Conservation (phyloP, 2,797 vertebrate species). For the Dicrostonyx torquatus region DNA sequence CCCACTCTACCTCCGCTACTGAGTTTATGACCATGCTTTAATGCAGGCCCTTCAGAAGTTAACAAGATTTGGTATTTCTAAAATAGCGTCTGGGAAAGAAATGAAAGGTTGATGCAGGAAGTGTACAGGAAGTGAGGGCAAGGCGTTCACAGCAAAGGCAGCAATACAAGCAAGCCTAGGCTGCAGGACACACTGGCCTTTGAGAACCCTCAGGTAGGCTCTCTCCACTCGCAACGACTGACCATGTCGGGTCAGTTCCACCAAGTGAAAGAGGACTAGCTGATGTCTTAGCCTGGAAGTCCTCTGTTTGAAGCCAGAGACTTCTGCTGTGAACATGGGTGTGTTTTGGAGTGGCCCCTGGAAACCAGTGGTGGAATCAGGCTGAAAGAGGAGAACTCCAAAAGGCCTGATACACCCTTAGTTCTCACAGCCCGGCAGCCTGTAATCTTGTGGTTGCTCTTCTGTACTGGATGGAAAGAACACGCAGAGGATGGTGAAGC, state of each 20-base stretch:
- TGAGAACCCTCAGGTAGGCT: not conserved
- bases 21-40: not conserved
- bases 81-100: not conserved
- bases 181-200: not conserved
- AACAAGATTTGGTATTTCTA: not conserved
- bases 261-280: not conserved
- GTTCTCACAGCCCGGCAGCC: not conserved
- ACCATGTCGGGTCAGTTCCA: too few relatives aligned
- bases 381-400: not conserved
- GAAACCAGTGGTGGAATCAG: not conserved
- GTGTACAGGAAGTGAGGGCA: not conserved
- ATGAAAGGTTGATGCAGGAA: not conserved
- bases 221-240: not conserved
- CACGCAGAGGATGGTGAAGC: constrained; percentile 7
- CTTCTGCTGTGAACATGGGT: not conserved
- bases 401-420: not conserved
- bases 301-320: not conserved
- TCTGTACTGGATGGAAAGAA: not conserved
- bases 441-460: not conserved
- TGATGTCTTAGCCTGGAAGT: not conserved
- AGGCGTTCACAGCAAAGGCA: not conserved
- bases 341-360: not conserved
- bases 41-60: not conserved
- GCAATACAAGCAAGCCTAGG: not conserved
- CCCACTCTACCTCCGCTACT: too few relatives aligned